Conservation (phyloP, 2,888 invertebrate genomes). For the Ornithoptera priamus region DNA sequence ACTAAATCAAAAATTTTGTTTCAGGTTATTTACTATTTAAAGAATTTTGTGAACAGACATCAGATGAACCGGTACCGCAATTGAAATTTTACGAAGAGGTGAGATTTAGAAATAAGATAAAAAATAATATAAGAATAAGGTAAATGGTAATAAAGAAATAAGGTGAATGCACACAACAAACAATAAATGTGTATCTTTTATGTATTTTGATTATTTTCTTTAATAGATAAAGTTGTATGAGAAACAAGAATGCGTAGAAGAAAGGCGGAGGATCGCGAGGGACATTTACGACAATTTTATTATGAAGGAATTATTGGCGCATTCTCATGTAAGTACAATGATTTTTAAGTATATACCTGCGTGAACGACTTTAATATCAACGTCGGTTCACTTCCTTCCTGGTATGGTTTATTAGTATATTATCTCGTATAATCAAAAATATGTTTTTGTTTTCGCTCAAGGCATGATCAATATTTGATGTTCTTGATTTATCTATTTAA, state of each 20-base stretch:
- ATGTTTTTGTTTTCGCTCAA: too few species aligned
- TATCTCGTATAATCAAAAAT: too few species aligned
- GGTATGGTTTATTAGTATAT: too few species aligned
- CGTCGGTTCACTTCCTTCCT: neutral
- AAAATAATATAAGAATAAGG: too few species aligned
- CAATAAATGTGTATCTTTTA: too few species aligned
- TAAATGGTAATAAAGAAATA: neutral
- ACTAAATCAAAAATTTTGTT: constrained; percentile 56
- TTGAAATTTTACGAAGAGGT: constrained; percentile 99
- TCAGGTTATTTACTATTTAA: constrained; percentile 99
- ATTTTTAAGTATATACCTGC: constrained; percentile 8
- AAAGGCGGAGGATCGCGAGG: constrained; percentile 95
- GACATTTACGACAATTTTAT: constrained; percentile 99
- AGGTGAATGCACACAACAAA: too few species aligned
- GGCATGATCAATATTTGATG: too few species aligned
- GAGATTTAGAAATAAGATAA: constrained; percentile 47
- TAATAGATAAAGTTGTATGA: constrained; percentile 98
- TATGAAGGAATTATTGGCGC: constrained; percentile 99
- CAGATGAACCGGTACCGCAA: constrained; percentile 98
- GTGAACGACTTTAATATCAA: constrained; percentile 12
- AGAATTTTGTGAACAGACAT: constrained; percentile 98
- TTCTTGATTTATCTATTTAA: constrained; percentile 49
- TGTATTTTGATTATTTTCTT: constrained; percentile 37
- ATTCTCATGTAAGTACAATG: constrained; percentile 93
- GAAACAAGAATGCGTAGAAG: constrained; percentile 98